Evolutionary conservation across 2,888 invertebrate genomes (phyloP).

Genomic region (Eupeodes luniger): DNA sequence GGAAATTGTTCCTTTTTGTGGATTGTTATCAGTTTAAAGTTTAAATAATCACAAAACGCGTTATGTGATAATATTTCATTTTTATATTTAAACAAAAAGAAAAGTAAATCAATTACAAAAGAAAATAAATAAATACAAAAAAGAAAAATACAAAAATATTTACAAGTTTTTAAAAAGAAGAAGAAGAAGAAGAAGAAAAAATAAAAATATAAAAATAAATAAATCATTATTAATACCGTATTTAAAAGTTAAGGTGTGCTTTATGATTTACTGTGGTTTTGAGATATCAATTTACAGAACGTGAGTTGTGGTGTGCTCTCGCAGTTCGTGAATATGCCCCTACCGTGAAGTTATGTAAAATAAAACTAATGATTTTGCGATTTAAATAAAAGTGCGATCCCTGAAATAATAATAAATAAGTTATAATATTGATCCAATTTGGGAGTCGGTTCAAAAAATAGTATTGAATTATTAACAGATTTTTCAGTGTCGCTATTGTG

Average conservation of each 20-base stretch:
- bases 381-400: background rate
- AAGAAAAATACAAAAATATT: conserved; percentile 11
- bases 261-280: conserved; percentile 56
- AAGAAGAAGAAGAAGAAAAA: no score
- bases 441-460: background rate
- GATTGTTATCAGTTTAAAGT: conserved; percentile 22
- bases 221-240: conserved; percentile 34
- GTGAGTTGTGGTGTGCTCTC: conserved; percentile 48
- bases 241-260: conserved; percentile 59
- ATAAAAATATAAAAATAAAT: conserved; percentile 17
- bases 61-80: conserved; percentile 25
- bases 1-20: conserved; percentile 6
- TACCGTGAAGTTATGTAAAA: conserved; percentile 67
- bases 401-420: conserved; percentile 1
- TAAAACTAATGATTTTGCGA: conserved; percentile 38
- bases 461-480: background rate
- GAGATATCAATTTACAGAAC: conserved; percentile 61
- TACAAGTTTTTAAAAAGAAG: conserved; percentile 2
- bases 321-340: conserved; percentile 54
- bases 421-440: background rate
- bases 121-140: conserved; percentile 8
- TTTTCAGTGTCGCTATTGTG: background rate
- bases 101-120: conserved; percentile 15
- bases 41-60: conserved; percentile 30
- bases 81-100: conserved; percentile 29